Conservation (phyloP, 2,797 vertebrate genomes). For the Malurus splendens region DNA sequence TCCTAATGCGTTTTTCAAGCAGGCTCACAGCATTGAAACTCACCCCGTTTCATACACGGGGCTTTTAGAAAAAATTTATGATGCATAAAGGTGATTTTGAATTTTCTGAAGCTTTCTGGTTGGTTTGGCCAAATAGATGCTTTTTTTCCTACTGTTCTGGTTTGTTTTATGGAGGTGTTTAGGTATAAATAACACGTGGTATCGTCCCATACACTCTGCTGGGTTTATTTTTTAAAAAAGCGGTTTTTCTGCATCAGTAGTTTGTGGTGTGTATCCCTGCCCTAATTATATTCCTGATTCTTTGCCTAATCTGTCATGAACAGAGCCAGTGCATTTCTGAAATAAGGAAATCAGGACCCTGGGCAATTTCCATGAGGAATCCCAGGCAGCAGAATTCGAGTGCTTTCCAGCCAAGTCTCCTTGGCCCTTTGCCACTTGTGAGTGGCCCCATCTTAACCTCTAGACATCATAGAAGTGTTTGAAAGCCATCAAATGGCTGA, state of each 20-base stretch:
- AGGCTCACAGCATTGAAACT: not conserved
- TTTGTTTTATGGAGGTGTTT: not conserved
- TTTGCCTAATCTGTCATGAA: not conserved
- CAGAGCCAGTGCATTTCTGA: not conserved
- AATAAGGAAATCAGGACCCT: not conserved
- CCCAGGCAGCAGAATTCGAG: not conserved
- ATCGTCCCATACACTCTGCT: not conserved
- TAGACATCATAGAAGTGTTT: not conserved
- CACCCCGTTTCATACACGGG: not conserved
- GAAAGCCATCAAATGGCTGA: not conserved
- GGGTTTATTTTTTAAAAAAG: not conserved
- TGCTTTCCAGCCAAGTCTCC: not conserved
- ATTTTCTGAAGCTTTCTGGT: not conserved
- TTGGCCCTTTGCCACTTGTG: not conserved
- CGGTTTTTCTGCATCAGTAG: not conserved
- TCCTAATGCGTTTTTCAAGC: not conserved
- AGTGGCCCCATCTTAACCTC: not conserved
- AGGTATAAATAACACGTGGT: not conserved
- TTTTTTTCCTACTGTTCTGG: not conserved
- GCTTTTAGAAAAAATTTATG: not conserved
- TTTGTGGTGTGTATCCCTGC: not conserved
- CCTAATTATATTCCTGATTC: not conserved
- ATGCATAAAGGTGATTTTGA: rapidly evolving
- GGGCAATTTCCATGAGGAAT: not conserved
- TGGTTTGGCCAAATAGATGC: conserved; percentile 31